A percentile compares a stretch with the other conserved stretches of the same genome.
These are phyloP conservation scores for Bothrops jararaca DNA, from an alignment of 2,113 vertebrate species.

Conservation along the genomic window DNA sequence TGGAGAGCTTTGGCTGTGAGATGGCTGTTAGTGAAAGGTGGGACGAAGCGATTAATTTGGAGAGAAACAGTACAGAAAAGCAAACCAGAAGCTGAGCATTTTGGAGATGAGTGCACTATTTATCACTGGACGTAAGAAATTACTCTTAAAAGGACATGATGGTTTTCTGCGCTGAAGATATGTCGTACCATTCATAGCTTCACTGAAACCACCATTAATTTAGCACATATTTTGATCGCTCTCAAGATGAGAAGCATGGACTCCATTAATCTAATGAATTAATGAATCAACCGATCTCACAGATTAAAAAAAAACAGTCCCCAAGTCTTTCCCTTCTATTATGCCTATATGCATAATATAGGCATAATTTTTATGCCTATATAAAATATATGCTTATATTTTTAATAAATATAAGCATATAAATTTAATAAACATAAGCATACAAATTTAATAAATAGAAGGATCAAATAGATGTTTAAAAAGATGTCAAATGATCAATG, in stretches of 20 bases:
- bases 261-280: background rate
- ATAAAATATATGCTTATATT: background rate
- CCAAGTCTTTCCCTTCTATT: background rate
- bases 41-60: no score
- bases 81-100: background rate
- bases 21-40: background rate
- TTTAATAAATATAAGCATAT: background rate
- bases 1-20: constrained; percentile 13
- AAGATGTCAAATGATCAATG: background rate
- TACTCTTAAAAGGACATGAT: background rate
- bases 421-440: background rate
- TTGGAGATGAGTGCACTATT: no score
- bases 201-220: background rate
- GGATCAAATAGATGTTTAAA: background rate
- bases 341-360: background rate
- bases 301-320: background rate
- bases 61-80: background rate
- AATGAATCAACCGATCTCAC: background rate
- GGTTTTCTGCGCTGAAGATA: background rate
- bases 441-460: background rate
- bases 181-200: background rate
- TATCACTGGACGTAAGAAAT: background rate
- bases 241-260: background rate
- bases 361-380: no score
- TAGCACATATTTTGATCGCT: background rate